Evolutionary conservation across 2,113 vertebrate genomes (phyloP).

Genomic region (Vombatus ursinus): DNA sequence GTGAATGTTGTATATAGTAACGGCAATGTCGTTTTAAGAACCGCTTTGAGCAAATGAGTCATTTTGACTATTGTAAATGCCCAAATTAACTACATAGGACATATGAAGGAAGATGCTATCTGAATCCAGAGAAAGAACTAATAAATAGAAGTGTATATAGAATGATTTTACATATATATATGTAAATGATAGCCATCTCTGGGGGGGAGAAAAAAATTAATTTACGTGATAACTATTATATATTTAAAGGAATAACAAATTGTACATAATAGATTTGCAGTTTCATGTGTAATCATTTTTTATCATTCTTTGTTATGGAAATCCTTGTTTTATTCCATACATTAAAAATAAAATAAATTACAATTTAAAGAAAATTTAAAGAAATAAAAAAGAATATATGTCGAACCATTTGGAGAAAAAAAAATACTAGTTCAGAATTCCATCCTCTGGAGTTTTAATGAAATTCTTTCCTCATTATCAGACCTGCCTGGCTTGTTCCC

Average conservation of each 20-base stretch:
- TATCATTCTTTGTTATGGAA: not conserved
- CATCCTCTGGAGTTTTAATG: constrained; percentile 21
- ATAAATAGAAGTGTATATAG: not conserved
- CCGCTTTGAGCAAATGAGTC: not conserved
- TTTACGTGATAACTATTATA: too few species aligned
- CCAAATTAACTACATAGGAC: not conserved
- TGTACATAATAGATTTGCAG: too few species aligned
- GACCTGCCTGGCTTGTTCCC: not conserved
- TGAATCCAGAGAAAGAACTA: not conserved
- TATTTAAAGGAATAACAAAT: too few species aligned
- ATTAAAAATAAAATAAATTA: not conserved
- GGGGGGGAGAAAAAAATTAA: not conserved
- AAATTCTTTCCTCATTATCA: not conserved
- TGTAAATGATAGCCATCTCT: not conserved
- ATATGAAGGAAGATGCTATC: not conserved
- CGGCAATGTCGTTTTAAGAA: not conserved
- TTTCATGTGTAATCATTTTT: not conserved
- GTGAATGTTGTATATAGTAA: not conserved
- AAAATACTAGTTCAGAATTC: not conserved
- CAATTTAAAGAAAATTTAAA: not conserved
- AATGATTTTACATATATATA: not conserved
- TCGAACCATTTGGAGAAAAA: not conserved
- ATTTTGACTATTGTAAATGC: not conserved
- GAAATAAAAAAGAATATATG: not conserved
- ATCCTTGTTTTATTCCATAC: not conserved